phyloP scores from a whole-genome alignment of 2,888 invertebrate species.

The Coelogynopora nodosa region DNA sequence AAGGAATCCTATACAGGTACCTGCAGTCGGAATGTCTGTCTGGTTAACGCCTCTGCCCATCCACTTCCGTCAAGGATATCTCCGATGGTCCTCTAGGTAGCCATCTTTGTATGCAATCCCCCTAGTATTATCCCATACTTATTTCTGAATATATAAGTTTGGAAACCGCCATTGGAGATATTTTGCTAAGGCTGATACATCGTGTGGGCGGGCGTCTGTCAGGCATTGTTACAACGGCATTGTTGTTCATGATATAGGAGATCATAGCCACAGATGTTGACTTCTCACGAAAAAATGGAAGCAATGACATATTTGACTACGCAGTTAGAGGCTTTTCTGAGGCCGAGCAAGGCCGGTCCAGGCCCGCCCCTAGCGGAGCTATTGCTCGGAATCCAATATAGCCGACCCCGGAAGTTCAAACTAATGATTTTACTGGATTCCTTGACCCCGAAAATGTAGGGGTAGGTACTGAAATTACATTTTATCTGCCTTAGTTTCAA shows the following conservation, averaged over 20 bases:
- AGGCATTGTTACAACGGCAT: slow-evolving; percentile 49
- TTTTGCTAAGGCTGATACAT: slow-evolving; percentile 52
- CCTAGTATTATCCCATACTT: slow-evolving; percentile 52
- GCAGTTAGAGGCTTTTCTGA: slow-evolving; percentile 13
- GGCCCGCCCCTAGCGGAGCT: slow-evolving; percentile 6
- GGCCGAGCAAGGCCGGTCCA: slow-evolving; percentile 12
- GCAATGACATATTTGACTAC: slow-evolving; percentile 46
- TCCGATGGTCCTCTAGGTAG: slow-evolving; percentile 50
- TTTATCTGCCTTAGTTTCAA: slow-evolving; percentile 25
- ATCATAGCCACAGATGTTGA: slow-evolving; percentile 50
- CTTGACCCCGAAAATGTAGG: not conserved
- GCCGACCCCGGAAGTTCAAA: not conserved
- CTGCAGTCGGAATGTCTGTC: slow-evolving; percentile 49
- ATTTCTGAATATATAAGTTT: slow-evolving; percentile 51
- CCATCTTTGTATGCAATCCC: slow-evolving; percentile 54
- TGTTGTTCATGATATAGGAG: slow-evolving; percentile 49
- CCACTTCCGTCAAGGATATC: slow-evolving; percentile 50
- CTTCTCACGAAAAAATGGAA: slow-evolving; percentile 50
- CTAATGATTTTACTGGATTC: slow-evolving; percentile 18
- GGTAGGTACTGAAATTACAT: slow-evolving; percentile 20
- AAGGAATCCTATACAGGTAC: slow-evolving; percentile 15
- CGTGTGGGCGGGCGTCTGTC: slow-evolving; percentile 51
- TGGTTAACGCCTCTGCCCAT: slow-evolving; percentile 50
- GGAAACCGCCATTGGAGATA: slow-evolving; percentile 53
- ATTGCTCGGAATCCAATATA: not conserved